Conservation (phyloP, 2,888 invertebrate species). For the Merodon equestris region DNA sequence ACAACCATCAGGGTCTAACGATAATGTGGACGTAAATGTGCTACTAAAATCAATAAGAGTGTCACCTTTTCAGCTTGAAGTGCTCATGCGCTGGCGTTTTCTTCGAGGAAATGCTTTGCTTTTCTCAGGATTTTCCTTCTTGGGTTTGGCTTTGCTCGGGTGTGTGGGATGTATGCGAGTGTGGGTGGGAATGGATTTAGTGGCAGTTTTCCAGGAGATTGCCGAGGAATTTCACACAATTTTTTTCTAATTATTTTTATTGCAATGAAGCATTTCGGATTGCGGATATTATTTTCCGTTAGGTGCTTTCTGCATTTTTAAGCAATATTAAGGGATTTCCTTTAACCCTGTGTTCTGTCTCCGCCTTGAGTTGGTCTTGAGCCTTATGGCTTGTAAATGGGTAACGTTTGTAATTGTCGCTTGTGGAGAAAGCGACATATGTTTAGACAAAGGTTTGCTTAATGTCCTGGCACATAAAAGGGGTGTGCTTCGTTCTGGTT, state of each 20-base stretch:
- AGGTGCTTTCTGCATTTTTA: conserved; percentile 33
- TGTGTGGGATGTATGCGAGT: conserved; percentile 22
- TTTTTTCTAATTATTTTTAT: conserved; percentile 64
- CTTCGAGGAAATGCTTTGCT: conserved; percentile 35
- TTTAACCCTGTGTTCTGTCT: conserved; percentile 7
- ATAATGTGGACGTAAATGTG: conserved; percentile 78
- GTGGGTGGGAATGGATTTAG: conserved; percentile 50
- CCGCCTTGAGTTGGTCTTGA: too few species aligned
- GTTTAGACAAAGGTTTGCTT: background rate
- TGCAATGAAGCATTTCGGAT: conserved; percentile 32
- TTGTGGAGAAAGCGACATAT: background rate
- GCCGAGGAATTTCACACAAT: conserved; percentile 60
- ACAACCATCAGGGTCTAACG: conserved; percentile 77
- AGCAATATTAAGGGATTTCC: conserved; percentile 48
- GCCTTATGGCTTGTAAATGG: conserved; percentile 2
- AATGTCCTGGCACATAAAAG: conserved; percentile 4
- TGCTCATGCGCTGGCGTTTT: conserved; percentile 66
- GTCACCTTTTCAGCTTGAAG: conserved; percentile 56
- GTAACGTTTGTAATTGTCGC: background rate
- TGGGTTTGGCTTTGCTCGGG: conserved; percentile 24
- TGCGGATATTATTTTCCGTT: conserved; percentile 32
- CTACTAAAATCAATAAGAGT: conserved; percentile 78
- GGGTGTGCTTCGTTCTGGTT: too few species aligned
- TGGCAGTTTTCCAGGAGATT: conserved; percentile 61
- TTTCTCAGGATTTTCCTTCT: too few species aligned